Evolutionary conservation across 1,140 invertebrate genomes (phyloP).

Genomic region (Dendroctonus ponderosae): DNA sequence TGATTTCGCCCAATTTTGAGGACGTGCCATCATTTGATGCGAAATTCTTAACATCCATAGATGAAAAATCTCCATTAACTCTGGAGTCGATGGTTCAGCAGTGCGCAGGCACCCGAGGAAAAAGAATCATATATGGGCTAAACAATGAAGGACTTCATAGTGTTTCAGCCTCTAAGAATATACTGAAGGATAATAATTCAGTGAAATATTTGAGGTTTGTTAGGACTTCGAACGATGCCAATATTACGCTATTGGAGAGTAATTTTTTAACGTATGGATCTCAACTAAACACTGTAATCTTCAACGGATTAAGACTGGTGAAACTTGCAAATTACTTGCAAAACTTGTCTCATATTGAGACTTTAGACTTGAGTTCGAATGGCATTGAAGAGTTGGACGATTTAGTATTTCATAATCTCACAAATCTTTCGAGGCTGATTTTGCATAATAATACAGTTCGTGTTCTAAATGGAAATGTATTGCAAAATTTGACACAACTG

Average conservation of each 20-base stretch:
- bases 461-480: constrained; percentile 7
- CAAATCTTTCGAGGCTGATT: constrained; percentile 19
- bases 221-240: background rate
- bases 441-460: constrained; percentile 27
- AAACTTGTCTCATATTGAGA: constrained; percentile 13
- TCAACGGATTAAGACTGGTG: background rate
- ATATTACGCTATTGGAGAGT: constrained; percentile 3
- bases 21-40: constrained; percentile 12
- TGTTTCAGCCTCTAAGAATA: background rate
- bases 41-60: constrained; percentile 2
- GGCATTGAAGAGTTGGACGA: constrained; percentile 1
- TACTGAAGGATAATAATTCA: background rate
- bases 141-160: background rate
- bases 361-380: constrained; percentile 14
- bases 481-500: constrained; percentile 8
- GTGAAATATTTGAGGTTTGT: constrained; percentile 4
- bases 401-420: constrained; percentile 21
- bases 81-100: constrained; percentile 4
- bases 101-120: constrained; percentile 2
- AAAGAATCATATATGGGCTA: constrained; percentile 4
- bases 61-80: constrained; percentile 11
- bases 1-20: background rate
- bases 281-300: constrained; percentile 5
- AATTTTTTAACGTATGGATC: constrained; percentile 15
- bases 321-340: constrained; percentile 9